Evolutionary conservation across 2,797 vertebrate species (phyloP).

Genomic region (Chanos chanos): DNA sequence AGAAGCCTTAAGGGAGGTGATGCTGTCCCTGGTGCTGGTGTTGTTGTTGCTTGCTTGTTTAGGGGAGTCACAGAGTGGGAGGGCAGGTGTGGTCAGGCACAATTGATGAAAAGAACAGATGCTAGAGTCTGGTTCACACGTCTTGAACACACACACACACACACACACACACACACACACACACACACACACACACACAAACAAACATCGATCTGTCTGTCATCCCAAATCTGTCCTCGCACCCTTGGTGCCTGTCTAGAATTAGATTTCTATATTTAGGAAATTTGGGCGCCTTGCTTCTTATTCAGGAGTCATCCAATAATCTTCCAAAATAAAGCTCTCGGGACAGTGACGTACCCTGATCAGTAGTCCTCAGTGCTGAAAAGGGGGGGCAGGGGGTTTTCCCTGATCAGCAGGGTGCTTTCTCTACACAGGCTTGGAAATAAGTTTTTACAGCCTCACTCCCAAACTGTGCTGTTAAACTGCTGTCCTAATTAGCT

Average conservation of each 20-base stretch:
- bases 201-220: slow-evolving; percentile 12
- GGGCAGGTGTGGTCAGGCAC: slow-evolving; percentile 26
- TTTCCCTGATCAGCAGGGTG: too few species aligned
- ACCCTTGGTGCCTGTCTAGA: too few species aligned
- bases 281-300: too few species aligned
- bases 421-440: background rate
- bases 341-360: too few species aligned
- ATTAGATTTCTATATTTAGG: too few species aligned
- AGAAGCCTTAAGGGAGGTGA: slow-evolving; percentile 1
- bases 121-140: slow-evolving; percentile 10
- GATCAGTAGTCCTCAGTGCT: too few species aligned
- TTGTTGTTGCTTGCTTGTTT: slow-evolving; percentile 23
- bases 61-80: slow-evolving; percentile 20
- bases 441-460: background rate
- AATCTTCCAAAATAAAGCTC: too few species aligned
- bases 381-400: too few species aligned
- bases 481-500: slow-evolving; percentile 13
- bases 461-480: slow-evolving; percentile 5
- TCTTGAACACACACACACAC: background rate
- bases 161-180: slow-evolving; percentile 24
- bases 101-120: slow-evolving; percentile 30
- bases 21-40: slow-evolving; percentile 22
- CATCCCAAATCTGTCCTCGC: slow-evolving; percentile 3
- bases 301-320: too few species aligned
- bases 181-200: background rate